phyloP scores from a whole-genome alignment of 2,797 vertebrate species.

The Pseudomugil tenellus region DNA sequence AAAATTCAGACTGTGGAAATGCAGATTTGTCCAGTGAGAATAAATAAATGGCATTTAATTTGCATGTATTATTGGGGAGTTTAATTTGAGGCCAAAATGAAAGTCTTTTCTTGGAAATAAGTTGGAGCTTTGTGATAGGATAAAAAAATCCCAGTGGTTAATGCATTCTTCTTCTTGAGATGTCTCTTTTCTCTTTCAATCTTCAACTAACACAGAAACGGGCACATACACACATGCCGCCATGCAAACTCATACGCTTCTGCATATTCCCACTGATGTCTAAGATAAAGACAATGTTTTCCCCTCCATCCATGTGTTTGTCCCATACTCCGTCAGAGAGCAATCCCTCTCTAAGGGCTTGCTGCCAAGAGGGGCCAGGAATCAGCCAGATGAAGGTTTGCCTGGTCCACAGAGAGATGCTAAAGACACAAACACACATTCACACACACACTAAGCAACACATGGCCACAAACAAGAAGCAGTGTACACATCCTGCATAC shows the following conservation, averaged over 20 bases:
- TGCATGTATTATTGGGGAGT: conserved; percentile 50
- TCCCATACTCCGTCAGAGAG: conserved; percentile 77
- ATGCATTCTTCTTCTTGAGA: conserved; percentile 61
- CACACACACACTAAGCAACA: conserved; percentile 37
- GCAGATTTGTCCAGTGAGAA: conserved; percentile 46
- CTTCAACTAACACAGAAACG: conserved; percentile 34
- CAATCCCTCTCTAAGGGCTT: conserved; percentile 76
- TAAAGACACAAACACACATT: conserved; percentile 58
- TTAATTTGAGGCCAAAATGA: conserved; percentile 80
- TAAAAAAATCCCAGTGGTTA: conserved; percentile 45
- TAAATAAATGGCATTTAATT: conserved; percentile 74
- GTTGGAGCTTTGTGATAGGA: conserved; percentile 44
- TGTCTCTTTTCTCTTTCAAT: conserved; percentile 52
- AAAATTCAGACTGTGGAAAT: conserved; percentile 35
- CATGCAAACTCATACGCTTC: conserved; percentile 24
- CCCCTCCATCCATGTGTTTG: conserved; percentile 77
- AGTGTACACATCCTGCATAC: conserved; percentile 27
- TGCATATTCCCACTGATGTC: conserved; percentile 85
- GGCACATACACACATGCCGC: conserved; percentile 29
- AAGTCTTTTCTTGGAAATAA: conserved; percentile 61
- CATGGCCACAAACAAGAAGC: conserved; percentile 63
- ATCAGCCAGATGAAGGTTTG: conserved; percentile 74
- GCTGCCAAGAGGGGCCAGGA: conserved; percentile 76
- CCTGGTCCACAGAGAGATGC: conserved; percentile 75
- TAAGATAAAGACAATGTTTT: conserved; percentile 83